phyloP scores from a whole-genome alignment of 53 echinoderm and acorn worm genomes.

The Echinometra lucunter region DNA sequence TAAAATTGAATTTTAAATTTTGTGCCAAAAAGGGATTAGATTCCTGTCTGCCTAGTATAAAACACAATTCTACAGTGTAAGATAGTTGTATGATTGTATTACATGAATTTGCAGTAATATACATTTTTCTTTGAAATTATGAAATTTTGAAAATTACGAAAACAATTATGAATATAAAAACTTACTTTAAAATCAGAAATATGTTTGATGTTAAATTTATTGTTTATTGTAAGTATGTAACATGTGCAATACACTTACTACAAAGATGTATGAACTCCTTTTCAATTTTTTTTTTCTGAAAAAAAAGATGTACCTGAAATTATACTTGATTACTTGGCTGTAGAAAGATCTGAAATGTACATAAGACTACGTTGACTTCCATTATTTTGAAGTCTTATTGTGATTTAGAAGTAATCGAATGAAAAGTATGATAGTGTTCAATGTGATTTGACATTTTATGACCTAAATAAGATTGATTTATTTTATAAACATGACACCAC shows the following conservation, averaged over 20 bases:
- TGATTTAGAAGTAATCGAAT: background rate
- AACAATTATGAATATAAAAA: background rate
- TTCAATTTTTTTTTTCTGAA: background rate
- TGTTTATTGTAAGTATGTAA: background rate
- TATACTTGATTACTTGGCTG: too few relatives aligned
- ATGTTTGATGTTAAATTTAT: background rate
- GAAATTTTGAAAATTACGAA: too few relatives aligned
- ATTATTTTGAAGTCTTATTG: background rate
- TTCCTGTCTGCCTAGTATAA: background rate
- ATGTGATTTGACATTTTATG: background rate
- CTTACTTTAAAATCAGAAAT: background rate
- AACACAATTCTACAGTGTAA: background rate
- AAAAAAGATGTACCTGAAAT: too few relatives aligned
- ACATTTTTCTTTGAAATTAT: background rate
- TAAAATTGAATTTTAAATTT: background rate
- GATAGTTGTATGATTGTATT: background rate
- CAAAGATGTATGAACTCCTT: background rate
- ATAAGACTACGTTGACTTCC: background rate
- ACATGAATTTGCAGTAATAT: background rate
- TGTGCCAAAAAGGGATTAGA: background rate
- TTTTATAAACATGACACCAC: background rate
- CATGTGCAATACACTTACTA: background rate
- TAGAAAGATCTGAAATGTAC: background rate
- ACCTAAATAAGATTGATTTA: slow-evolving; percentile 12
- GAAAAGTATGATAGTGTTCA: background rate